Evolutionary conservation across 2,797 vertebrate species (phyloP).

Genomic region (Pantherophis vulpinus): DNA sequence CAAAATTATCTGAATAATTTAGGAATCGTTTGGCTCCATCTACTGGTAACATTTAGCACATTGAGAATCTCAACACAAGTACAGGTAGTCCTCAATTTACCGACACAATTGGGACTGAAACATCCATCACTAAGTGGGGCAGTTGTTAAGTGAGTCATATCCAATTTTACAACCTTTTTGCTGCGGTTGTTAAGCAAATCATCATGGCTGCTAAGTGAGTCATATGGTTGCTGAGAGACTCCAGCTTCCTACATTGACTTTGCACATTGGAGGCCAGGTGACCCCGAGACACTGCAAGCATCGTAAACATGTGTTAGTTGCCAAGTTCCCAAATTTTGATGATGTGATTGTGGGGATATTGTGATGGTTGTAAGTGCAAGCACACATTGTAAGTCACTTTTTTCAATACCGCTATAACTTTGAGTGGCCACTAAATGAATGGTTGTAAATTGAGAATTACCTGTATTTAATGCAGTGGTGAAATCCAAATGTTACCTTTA

Average conservation of each 20-base stretch:
- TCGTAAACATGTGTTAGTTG: background rate
- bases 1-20: background rate
- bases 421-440: background rate
- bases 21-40: slow-evolving; percentile 10
- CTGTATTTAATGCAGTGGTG: background rate
- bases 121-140: background rate
- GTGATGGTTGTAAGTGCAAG: background rate
- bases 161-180: background rate
- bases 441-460: background rate
- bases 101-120: background rate
- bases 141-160: background rate
- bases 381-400: background rate
- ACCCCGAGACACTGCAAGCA: background rate
- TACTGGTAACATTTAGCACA: background rate
- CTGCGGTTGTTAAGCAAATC: background rate
- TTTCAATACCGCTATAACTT: background rate
- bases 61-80: background rate
- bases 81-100: background rate
- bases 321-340: background rate
- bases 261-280: background rate
- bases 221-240: background rate
- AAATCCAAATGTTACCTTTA: background rate
- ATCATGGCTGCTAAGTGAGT: background rate
- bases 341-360: background rate
- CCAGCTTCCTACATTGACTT: background rate